Conservation (phyloP, 2,797 vertebrate genomes). For the Oreochromis grahami region DNA sequence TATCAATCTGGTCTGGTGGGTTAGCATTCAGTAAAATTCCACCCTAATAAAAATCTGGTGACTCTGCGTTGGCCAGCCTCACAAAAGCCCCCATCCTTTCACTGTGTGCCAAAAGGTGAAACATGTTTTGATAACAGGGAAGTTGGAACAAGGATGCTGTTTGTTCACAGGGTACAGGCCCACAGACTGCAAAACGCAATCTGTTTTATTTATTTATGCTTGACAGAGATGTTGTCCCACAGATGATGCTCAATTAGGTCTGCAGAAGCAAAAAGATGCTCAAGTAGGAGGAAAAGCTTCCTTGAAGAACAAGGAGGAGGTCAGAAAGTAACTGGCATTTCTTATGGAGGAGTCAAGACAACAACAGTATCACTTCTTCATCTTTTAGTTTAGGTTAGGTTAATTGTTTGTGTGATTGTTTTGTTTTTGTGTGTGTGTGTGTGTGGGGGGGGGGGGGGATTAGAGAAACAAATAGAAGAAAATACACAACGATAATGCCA, state of each 20-base stretch:
- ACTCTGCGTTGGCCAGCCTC: slow-evolving; percentile 25
- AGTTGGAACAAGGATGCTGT: slow-evolving; percentile 9
- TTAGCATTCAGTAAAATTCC: slow-evolving; percentile 51
- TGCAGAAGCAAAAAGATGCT: background rate
- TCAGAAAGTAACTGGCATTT: background rate
- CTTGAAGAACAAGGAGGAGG: background rate
- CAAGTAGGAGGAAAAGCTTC: background rate
- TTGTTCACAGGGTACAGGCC: background rate
- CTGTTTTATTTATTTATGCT: background rate
- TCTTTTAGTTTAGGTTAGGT: background rate
- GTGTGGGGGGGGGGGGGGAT: no score
- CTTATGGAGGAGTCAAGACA: background rate
- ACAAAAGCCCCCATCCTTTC: slow-evolving; percentile 45
- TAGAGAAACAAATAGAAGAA: background rate
- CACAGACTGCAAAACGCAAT: background rate
- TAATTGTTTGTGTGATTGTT: background rate
- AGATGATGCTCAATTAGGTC: background rate
- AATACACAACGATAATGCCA: background rate
- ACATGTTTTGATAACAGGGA: slow-evolving; percentile 47
- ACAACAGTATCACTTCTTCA: background rate
- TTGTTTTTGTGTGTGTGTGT: no score
- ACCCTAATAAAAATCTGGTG: slow-evolving; percentile 57
- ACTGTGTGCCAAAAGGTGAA: slow-evolving; percentile 32
- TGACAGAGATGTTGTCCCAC: background rate
- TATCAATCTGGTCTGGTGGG: slow-evolving; percentile 44